Evolutionary conservation across 30 jellyfish, hydroid and myxozoan genomes (phyloP).

Genomic region (Aurelia aurita): DNA sequence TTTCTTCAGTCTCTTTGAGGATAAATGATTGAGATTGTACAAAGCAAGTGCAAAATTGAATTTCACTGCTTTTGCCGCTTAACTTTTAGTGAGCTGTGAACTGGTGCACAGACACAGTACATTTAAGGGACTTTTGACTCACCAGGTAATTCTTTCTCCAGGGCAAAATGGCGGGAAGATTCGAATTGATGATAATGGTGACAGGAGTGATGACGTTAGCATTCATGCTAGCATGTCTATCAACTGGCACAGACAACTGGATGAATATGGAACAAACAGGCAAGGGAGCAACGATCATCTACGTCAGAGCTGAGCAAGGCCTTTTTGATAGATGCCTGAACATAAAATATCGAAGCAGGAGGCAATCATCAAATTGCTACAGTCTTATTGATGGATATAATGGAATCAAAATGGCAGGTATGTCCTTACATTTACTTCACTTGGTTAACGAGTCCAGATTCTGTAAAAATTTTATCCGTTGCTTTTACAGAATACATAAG

Average conservation of each 20-base stretch:
- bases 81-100: too few species aligned
- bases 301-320: constrained; percentile 13
- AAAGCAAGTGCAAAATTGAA: too few species aligned
- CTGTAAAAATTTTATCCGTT: too few species aligned
- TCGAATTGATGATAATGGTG: constrained; percentile 38
- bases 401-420: constrained; percentile 24
- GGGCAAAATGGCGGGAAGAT: constrained; percentile 67
- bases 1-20: too few species aligned
- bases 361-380: constrained; percentile 28
- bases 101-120: too few species aligned
- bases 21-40: too few species aligned
- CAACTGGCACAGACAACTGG: constrained; percentile 64
- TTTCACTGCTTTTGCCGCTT: too few species aligned
- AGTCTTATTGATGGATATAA: constrained; percentile 15
- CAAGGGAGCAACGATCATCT: constrained; percentile 22
- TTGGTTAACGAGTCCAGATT: too few species aligned
- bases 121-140: too few species aligned
- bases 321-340: constrained; percentile 34
- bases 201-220: constrained; percentile 52
- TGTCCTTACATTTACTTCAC: background rate
- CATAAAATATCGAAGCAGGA: constrained; percentile 26
- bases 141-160: background rate
- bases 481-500: too few species aligned
- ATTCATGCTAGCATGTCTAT: constrained; percentile 58
- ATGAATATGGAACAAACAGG: constrained; percentile 39